These are phyloP conservation scores for Cherax quadricarinatus DNA, from an alignment of 1,140 invertebrate genomes.

Conservation along the genomic window DNA sequence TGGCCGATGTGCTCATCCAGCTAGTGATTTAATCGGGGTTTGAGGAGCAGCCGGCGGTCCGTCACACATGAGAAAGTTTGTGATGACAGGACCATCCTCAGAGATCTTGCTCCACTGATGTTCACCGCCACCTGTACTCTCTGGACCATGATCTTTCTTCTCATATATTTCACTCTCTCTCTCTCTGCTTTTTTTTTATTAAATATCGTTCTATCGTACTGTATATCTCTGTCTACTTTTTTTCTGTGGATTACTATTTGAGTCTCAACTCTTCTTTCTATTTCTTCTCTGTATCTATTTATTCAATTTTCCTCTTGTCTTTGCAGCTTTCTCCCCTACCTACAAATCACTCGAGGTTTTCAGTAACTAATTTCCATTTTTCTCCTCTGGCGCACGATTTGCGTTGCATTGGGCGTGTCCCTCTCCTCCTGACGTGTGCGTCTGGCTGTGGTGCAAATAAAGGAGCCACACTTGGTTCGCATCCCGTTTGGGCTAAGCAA, in stretches of 20 bases:
- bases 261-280: neutral
- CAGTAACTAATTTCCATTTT: neutral
- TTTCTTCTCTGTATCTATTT: constrained; percentile 3
- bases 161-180: neutral
- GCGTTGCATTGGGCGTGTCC: neutral
- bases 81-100: neutral
- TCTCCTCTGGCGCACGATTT: neutral
- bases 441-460: neutral
- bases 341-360: neutral
- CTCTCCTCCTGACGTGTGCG: neutral
- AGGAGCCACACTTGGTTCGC: neutral
- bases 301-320: neutral
- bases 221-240: neutral
- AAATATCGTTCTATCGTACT: neutral
- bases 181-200: neutral
- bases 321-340: too few species aligned
- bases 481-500: neutral
- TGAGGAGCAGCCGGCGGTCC: too few species aligned
- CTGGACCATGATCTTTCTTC: neutral
- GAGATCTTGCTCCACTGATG: too few species aligned
- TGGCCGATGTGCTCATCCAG: neutral
- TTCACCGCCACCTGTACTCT: too few species aligned
- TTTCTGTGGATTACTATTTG: neutral
- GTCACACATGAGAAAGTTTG: neutral
- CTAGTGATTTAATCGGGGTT: neutral